Base-by-base conservation (phyloP, 2,113 vertebrate species). In the Paraplagusia blochii region DNA sequence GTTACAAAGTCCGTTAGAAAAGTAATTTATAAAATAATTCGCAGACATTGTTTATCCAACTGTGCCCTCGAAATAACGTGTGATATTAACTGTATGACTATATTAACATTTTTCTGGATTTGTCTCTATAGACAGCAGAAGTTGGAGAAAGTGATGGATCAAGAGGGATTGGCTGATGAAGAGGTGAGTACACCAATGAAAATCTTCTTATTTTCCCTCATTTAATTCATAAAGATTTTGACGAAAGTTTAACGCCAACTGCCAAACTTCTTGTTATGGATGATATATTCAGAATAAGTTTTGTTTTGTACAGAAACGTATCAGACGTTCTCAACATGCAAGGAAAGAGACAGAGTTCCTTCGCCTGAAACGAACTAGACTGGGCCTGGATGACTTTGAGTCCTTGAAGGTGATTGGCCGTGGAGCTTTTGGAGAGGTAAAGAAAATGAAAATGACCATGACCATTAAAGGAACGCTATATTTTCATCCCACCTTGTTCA, bases 131-230 rank as follows among this genome's bases (percentile, higher is more conserved):
- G 97, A 73, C 96, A 99, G 80, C 94, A 95, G 86, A 99, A 98
- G 75, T 80, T 99, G 51, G 97, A 98, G 88, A 97, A 98, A 62
- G 95, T 97, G 81, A 99, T 99, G 97, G 96, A 99, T 77, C 94
- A 99, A 79, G 95, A 99, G 88, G 96, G 96, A 55, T 84, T 99
- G 46, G 93, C 92, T 66, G 96, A 99, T 78, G 97, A 99, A 84
- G 97, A 99, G 92, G 97, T 99, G 63, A 64, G 59, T 22, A 0
- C n/a, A 2, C 51, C 17, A 18, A 22, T 19, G n/a, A 14, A 45
- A 43, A 52, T 1, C 8, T 29, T 53, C 50, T 56, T 35, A 15
- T 1, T 45, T 12, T 34, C 0, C 19, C 34, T 13, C 9, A 7
- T 12, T 40, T 11, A 40, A 29, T 29, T 29, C 6, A 29, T 29